A percentile compares a stretch with the other conserved stretches of the same genome.
These are phyloP conservation scores for Mongoloraphidia duomilia DNA, from an alignment of 2,888 invertebrate genomes.

Conservation along the genomic window DNA sequence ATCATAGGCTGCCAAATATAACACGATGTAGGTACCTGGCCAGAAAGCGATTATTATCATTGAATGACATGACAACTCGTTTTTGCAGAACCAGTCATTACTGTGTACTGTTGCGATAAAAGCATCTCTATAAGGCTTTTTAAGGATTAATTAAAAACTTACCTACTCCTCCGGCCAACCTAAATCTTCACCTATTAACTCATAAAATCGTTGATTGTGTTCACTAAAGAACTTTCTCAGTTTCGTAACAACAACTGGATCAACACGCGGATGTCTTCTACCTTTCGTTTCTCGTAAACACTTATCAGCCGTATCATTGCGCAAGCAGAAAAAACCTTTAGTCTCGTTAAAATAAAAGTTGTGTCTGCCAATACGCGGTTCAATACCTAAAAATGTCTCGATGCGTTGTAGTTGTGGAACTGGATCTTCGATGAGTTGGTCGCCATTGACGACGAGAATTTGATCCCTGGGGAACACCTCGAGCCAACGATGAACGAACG, in stretches of 20 bases:
- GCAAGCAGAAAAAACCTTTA: constrained; percentile 88
- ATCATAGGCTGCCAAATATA: too few relatives aligned
- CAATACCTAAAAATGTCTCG: constrained; percentile 71
- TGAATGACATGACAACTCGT: too few relatives aligned
- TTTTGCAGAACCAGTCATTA: too few relatives aligned
- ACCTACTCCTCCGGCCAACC: constrained; percentile 82
- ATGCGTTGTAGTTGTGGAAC: constrained; percentile 74
- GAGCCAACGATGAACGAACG: constrained; percentile 83
- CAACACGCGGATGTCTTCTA: constrained; percentile 70
- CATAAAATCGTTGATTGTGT: constrained; percentile 84
- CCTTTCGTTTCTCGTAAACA: constrained; percentile 74
- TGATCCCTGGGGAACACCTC: constrained; percentile 84
- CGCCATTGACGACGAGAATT: constrained; percentile 89
- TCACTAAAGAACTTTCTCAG: constrained; percentile 76
- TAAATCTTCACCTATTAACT: constrained; percentile 81
- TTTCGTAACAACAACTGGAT: constrained; percentile 63
- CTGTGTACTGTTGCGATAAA: too few relatives aligned
- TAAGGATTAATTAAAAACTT: constrained; percentile 1
- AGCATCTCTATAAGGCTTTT: too few relatives aligned
- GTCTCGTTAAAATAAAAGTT: constrained; percentile 95
- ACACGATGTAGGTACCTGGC: too few relatives aligned
- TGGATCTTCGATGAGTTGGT: constrained; percentile 80
- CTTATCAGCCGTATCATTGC: constrained; percentile 71
- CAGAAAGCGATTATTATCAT: too few relatives aligned
- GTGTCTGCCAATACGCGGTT: constrained; percentile 55